Conservation (phyloP, 2,797 vertebrate species). For the Tachyglossus aculeatus region DNA sequence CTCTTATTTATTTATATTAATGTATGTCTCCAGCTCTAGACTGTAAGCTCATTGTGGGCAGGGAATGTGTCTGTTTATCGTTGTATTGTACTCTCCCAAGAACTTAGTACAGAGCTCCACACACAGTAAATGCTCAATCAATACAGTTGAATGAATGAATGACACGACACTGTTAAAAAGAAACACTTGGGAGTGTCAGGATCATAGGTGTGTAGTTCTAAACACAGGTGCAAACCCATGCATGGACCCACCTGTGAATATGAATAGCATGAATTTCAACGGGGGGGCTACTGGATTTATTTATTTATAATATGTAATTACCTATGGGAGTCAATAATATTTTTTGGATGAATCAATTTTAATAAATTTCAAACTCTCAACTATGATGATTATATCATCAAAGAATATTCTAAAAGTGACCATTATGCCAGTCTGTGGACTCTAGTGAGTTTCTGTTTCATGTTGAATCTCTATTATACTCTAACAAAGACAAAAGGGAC, state of each 20-base stretch:
- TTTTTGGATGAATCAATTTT: not conserved
- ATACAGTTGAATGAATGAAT: too few relatives aligned
- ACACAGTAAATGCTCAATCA: too few relatives aligned
- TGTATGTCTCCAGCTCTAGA: too few relatives aligned
- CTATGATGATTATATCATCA: not conserved
- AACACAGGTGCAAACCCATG: not conserved
- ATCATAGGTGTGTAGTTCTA: not conserved
- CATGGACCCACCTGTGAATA: not conserved
- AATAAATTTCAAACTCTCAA: not conserved
- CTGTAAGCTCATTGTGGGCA: too few relatives aligned
- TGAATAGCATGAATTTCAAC: not conserved
- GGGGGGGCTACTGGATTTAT: not conserved
- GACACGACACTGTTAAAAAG: too few relatives aligned
- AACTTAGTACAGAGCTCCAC: too few relatives aligned
- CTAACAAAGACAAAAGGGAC: not conserved
- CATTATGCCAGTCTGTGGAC: not conserved
- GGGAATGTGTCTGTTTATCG: too few relatives aligned
- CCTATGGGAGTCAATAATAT: not conserved
- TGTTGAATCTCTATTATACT: not conserved
- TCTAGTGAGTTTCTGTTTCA: not conserved
- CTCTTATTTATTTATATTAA: too few relatives aligned
- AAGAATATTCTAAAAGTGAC: not conserved
- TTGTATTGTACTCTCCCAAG: too few relatives aligned
- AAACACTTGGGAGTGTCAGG: not conserved
- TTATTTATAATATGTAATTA: not conserved